Percentiles rank a stretch among this genome's conserved stretches.
Conservation (phyloP, 2,888 invertebrate species). For the Synergus umbraculus region DNA sequence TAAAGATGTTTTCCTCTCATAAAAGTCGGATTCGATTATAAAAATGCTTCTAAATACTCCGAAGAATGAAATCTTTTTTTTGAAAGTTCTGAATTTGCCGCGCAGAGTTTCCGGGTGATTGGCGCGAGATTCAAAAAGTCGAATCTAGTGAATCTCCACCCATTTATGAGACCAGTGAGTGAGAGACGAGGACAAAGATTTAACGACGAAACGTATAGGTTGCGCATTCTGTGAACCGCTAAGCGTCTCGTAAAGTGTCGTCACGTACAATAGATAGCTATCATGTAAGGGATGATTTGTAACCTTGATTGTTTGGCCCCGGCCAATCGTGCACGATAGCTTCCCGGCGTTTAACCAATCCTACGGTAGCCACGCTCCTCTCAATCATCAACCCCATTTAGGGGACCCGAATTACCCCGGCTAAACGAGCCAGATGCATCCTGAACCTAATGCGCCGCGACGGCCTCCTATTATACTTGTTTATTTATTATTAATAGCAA, state of each 20-base stretch:
- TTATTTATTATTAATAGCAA: constrained; percentile 77
- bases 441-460: constrained; percentile 73
- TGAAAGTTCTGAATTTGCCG: constrained; percentile 2
- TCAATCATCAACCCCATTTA: constrained; percentile 17
- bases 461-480: constrained; percentile 74
- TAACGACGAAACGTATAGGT: constrained; percentile 25
- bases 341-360: constrained; percentile 48
- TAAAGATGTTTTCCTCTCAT: not conserved
- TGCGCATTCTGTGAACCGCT: constrained; percentile 37
- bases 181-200: constrained; percentile 15
- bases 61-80: not conserved
- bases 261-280: constrained; percentile 40
- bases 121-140: constrained; percentile 27
- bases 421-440: constrained; percentile 71
- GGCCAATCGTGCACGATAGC: constrained; percentile 48
- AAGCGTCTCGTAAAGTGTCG: constrained; percentile 40
- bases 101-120: not conserved
- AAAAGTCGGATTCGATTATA: not conserved
- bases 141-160: constrained; percentile 11
- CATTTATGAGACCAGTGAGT: constrained; percentile 17
- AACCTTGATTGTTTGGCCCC: constrained; percentile 62
- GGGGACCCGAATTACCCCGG: constrained; percentile 44
- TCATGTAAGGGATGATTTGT: constrained; percentile 66
- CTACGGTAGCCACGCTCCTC: constrained; percentile 33
- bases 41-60: not conserved